Evolutionary conservation across 2,888 invertebrate genomes (phyloP).

Genomic region (Harpagoxenus sublaevis): DNA sequence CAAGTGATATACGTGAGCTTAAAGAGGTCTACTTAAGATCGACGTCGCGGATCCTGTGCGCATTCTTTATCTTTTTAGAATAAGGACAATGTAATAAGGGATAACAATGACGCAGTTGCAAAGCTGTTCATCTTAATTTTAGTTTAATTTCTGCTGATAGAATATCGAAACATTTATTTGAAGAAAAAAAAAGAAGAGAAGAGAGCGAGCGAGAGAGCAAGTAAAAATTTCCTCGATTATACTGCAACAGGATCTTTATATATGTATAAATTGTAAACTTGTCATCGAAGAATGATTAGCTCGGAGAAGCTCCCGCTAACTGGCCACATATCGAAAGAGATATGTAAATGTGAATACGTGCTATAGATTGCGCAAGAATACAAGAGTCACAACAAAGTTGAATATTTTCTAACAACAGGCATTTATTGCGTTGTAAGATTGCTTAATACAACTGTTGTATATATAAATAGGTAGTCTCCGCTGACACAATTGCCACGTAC

Average conservation of each 20-base stretch:
- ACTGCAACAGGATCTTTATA: not conserved
- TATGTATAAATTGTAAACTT: slow-evolving; percentile 1
- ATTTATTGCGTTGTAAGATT: slow-evolving; percentile 60
- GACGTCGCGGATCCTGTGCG: slow-evolving; percentile 11
- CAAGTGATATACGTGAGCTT: not conserved
- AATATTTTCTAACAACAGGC: slow-evolving; percentile 57
- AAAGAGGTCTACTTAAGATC: slow-evolving; percentile 8
- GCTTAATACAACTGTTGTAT: slow-evolving; percentile 54
- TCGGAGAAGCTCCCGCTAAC: not conserved
- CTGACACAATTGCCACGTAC: slow-evolving; percentile 38
- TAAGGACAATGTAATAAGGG: not conserved
- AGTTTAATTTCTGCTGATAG: not conserved
- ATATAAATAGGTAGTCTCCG: slow-evolving; percentile 29
- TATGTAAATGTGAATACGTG: slow-evolving; percentile 13
- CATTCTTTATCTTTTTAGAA: not conserved
- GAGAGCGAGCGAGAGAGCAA: not conserved
- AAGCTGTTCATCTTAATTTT: slow-evolving; percentile 13
- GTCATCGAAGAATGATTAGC: not conserved
- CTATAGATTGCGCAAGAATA: slow-evolving; percentile 41
- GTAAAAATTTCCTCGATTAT: not conserved
- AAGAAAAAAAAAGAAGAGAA: not conserved
- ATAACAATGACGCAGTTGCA: not conserved
- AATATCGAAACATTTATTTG: not conserved
- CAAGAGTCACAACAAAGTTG: slow-evolving; percentile 59
- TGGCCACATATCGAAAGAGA: slow-evolving; percentile 20